These are phyloP conservation scores for Apodemus speciosus DNA, from an alignment of 2,113 vertebrate species.

Conservation along the genomic window DNA sequence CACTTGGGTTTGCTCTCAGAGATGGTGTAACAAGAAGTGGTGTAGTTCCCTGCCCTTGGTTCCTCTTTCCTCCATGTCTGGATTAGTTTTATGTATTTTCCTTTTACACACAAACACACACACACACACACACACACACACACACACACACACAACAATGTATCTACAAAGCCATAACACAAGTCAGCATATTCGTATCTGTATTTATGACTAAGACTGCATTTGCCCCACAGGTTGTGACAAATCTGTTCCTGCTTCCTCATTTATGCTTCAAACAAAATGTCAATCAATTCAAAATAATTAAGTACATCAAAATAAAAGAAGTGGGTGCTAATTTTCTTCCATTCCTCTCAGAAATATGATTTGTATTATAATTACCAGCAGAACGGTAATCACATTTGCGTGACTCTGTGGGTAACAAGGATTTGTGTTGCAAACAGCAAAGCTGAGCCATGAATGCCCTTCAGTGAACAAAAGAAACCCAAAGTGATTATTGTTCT, in stretches of 20 bases:
- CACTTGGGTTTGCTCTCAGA: neutral
- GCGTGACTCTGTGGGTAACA: neutral
- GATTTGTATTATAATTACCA: constrained; percentile 34
- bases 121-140: neutral
- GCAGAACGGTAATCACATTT: constrained; percentile 3
- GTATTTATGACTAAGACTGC: constrained; percentile 36
- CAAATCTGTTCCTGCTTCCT: constrained; percentile 12
- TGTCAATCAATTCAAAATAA: constrained; percentile 53
- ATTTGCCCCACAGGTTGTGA: constrained; percentile 46
- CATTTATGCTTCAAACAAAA: constrained; percentile 42
- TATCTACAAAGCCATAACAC: neutral
- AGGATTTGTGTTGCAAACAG: neutral
- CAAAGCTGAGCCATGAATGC: neutral
- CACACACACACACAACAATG: rapidly evolving
- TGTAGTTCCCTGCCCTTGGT: neutral
- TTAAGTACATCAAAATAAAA: constrained; percentile 16
- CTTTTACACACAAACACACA: neutral
- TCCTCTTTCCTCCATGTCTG: constrained; percentile 36
- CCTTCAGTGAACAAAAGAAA: neutral
- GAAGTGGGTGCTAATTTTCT: constrained; percentile 43
- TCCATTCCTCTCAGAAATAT: constrained; percentile 4
- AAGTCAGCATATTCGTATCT: constrained; percentile 34
- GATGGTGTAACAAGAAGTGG: neutral
- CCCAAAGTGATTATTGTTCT: neutral
- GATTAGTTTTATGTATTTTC: constrained; percentile 19